Conservation (phyloP, 2,888 invertebrate genomes). For the Amphipoea oculea region DNA sequence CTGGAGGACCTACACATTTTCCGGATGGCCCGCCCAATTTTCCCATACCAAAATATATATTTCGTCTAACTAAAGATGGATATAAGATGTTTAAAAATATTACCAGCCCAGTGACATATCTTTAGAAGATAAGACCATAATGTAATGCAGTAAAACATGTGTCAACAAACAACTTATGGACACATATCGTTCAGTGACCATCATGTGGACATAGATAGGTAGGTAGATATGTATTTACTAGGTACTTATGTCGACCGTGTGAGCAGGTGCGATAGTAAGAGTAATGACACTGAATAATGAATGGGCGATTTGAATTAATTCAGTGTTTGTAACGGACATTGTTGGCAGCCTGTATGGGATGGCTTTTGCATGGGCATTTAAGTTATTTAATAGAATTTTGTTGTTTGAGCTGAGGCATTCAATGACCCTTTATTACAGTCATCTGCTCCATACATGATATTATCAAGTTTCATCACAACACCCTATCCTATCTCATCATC, state of each 20-base stretch:
- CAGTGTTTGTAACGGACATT: constrained; percentile 54
- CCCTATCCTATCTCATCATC: background rate
- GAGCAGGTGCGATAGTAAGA: constrained; percentile 58
- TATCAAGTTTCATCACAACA: background rate
- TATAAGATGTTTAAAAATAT: background rate
- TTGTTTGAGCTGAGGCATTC: background rate
- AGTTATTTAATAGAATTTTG: constrained; percentile 11
- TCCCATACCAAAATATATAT: background rate
- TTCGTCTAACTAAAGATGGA: background rate
- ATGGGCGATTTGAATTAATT: constrained; percentile 59
- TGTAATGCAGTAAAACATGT: constrained; percentile 34
- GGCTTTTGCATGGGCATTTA: constrained; percentile 22
- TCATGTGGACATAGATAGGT: constrained; percentile 36
- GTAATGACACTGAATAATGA: constrained; percentile 60
- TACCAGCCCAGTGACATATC: constrained; percentile 17
- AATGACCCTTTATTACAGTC: background rate
- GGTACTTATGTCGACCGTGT: constrained; percentile 40
- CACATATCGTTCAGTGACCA: constrained; percentile 76
- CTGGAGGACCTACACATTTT: background rate
- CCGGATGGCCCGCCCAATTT: background rate
- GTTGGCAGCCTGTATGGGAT: constrained; percentile 37
- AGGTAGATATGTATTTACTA: constrained; percentile 11
- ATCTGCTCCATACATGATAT: background rate
- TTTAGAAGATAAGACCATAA: constrained; percentile 33
- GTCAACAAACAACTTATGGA: constrained; percentile 46